Evolutionary conservation across 2,888 invertebrate genomes (phyloP).

Genomic region (Drosophila tripunctata): DNA sequence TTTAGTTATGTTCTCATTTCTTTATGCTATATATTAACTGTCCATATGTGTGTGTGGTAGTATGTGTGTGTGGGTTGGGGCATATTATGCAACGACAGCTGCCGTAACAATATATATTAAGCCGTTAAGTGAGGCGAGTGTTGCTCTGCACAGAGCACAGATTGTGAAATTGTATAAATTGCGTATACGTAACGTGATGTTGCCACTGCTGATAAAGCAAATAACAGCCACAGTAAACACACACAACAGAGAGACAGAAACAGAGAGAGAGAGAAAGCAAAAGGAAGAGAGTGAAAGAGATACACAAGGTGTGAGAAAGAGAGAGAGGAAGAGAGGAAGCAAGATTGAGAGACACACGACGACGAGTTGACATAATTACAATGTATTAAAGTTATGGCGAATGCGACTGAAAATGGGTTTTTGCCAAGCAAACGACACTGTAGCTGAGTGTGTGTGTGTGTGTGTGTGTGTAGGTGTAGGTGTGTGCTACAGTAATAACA

Average conservation of each 20-base stretch:
- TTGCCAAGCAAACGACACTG: conserved; percentile 12
- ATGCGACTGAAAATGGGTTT: conserved; percentile 32
- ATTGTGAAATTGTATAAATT: conserved; percentile 63
- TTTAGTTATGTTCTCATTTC: conserved; percentile 51
- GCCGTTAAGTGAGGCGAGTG: conserved; percentile 71
- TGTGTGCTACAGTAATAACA: conserved; percentile 17
- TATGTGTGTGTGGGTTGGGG: conserved; percentile 14
- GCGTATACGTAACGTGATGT: conserved; percentile 56
- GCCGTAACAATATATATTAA: conserved; percentile 77
- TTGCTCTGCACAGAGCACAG: conserved; percentile 52
- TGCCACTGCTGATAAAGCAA: conserved; percentile 26
- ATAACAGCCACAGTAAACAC: conserved; percentile 14
- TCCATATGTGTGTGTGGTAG: conserved; percentile 21
- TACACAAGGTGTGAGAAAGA: background rate
- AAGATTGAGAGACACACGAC: conserved; percentile 16
- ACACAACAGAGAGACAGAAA: background rate
- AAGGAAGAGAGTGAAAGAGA: background rate
- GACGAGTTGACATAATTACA: conserved; percentile 70
- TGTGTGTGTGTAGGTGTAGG: background rate
- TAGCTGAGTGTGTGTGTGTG: background rate
- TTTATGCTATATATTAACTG: conserved; percentile 39
- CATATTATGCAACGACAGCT: conserved; percentile 64
- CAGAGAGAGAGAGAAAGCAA: background rate
- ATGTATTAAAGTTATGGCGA: conserved; percentile 68
- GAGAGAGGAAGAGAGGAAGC: background rate